Evolutionary conservation across 2,888 invertebrate genomes (phyloP).

Genomic region (Danaus chrysippus): DNA sequence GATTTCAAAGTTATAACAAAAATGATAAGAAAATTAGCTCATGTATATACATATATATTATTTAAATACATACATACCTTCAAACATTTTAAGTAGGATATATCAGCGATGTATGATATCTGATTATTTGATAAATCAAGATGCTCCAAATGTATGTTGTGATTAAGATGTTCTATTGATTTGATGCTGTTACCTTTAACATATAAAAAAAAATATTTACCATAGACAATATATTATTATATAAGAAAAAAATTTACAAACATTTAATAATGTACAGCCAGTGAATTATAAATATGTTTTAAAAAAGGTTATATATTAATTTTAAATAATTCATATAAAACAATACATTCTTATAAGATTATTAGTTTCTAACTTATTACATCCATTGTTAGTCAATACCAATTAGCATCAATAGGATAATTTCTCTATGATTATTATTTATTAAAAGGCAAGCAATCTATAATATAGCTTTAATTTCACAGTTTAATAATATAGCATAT

Average conservation of each 20-base stretch:
- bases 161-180: slow-evolving; percentile 93
- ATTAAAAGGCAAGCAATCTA: slow-evolving; percentile 94
- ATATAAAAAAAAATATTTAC: not conserved
- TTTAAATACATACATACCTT: slow-evolving; percentile 80
- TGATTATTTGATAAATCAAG: slow-evolving; percentile 94
- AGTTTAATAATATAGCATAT: too few relatives aligned
- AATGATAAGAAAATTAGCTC: not conserved
- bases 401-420: too few relatives aligned
- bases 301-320: too few relatives aligned
- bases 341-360: too few relatives aligned
- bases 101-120: slow-evolving; percentile 90
- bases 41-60: not conserved
- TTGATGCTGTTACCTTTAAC: slow-evolving; percentile 92
- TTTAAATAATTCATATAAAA: too few relatives aligned
- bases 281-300: too few relatives aligned
- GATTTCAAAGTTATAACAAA: too few relatives aligned
- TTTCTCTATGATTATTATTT: slow-evolving; percentile 82
- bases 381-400: too few relatives aligned
- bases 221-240: too few relatives aligned
- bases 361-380: too few relatives aligned
- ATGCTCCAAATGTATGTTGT: slow-evolving; percentile 88
- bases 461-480: slow-evolving; percentile 80
- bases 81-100: slow-evolving; percentile 88
- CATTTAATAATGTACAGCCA: too few relatives aligned
- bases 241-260: too few relatives aligned